Conservation (phyloP, 2,888 invertebrate genomes). For the Rhagonycha lutea region DNA sequence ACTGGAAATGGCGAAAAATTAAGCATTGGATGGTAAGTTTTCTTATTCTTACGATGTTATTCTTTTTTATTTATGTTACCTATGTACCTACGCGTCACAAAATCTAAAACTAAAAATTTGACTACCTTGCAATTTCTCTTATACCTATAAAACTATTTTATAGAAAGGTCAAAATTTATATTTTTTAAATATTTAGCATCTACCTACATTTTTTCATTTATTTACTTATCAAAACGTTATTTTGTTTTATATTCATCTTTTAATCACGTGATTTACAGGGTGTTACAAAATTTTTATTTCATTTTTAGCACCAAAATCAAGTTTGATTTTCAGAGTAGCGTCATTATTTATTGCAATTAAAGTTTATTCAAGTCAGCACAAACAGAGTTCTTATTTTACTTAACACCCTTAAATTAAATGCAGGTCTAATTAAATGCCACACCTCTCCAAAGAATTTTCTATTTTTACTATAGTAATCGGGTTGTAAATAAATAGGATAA, state of each 20-base stretch:
- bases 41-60: background rate
- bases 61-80: too few relatives aligned
- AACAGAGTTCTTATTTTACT: background rate
- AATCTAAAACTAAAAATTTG: background rate
- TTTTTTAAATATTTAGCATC: background rate
- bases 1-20: slow-evolving; percentile 87
- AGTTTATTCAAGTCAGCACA: background rate
- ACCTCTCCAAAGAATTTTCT: background rate
- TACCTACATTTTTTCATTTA: background rate
- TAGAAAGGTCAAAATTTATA: background rate
- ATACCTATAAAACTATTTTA: background rate
- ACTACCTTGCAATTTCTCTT: background rate
- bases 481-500: too few relatives aligned
- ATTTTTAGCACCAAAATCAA: background rate
- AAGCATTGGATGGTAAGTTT: slow-evolving; percentile 79
- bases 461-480: too few relatives aligned
- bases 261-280: background rate
- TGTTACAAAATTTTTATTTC: background rate
- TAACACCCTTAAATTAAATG: too few relatives aligned
- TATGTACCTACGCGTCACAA: background rate
- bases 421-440: background rate
- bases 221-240: too few relatives aligned
- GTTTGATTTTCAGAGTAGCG: background rate
- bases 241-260: background rate
- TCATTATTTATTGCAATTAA: background rate